phyloP scores from a whole-genome alignment of 2,797 vertebrate species.

The Liparis tanakae region DNA sequence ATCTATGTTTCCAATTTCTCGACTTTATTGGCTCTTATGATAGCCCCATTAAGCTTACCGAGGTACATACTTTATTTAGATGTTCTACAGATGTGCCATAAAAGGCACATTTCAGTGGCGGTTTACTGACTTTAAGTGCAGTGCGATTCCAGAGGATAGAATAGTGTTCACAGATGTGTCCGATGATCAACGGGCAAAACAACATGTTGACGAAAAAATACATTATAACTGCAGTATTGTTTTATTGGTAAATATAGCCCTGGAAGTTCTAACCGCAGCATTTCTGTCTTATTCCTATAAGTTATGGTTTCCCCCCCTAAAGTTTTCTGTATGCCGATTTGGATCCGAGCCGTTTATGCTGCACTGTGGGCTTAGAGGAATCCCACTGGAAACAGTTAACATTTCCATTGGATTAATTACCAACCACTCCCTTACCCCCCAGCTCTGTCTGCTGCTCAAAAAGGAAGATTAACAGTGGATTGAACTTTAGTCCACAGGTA shows the following conservation, averaged over 20 bases:
- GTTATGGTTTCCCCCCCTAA: slow-evolving; percentile 28
- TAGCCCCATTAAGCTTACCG: slow-evolving; percentile 32
- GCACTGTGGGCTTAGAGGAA: slow-evolving; percentile 55
- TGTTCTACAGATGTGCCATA: slow-evolving; percentile 49
- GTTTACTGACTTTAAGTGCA: slow-evolving; percentile 43
- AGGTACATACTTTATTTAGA: slow-evolving; percentile 48
- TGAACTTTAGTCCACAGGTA: slow-evolving; percentile 62
- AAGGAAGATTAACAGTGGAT: slow-evolving; percentile 60
- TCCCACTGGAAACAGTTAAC: slow-evolving; percentile 68
- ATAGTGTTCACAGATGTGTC: slow-evolving; percentile 63
- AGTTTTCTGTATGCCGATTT: slow-evolving; percentile 41
- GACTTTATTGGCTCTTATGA: slow-evolving; percentile 8
- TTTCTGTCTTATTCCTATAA: slow-evolving; percentile 20
- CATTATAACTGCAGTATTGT: slow-evolving; percentile 16
- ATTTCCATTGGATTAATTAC: slow-evolving; percentile 73
- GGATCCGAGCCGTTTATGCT: slow-evolving; percentile 34
- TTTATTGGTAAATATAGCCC: slow-evolving; percentile 29
- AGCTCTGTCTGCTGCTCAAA: slow-evolving; percentile 54
- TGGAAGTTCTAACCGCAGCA: slow-evolving; percentile 26
- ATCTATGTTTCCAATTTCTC: slow-evolving; percentile 18
- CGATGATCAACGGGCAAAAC: slow-evolving; percentile 19
- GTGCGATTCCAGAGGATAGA: slow-evolving; percentile 27
- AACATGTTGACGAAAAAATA: slow-evolving; percentile 36
- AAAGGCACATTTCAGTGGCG: slow-evolving; percentile 40
- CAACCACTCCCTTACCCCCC: slow-evolving; percentile 5